Percentiles rank a stretch among this genome's conserved stretches.
Conservation (phyloP, 64 coral and sea anemone genomes). For the Stichodactyla mertensii region DNA sequence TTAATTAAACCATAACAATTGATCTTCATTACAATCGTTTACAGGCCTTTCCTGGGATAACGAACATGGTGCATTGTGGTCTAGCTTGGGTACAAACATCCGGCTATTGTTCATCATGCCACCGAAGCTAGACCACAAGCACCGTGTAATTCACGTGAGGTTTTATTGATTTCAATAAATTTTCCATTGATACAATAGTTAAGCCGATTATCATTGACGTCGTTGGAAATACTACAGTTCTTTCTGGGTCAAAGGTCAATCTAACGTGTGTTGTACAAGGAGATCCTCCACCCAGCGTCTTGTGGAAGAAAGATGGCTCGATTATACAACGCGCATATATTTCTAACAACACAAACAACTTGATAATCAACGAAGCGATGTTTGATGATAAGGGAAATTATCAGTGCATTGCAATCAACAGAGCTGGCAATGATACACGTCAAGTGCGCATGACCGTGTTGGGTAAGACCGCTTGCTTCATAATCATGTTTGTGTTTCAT, state of each 20-base stretch:
- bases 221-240: not conserved
- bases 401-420: constrained; percentile 2
- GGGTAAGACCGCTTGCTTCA: not conserved
- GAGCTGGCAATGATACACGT: constrained; percentile 8
- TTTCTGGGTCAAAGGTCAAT: not conserved
- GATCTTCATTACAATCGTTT: no score
- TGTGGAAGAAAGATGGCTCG: constrained; percentile 16
- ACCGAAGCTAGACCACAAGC: no score
- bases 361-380: not conserved
- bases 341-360: not conserved
- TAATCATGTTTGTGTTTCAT: not conserved
- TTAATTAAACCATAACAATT: no score
- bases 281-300: constrained; percentile 5
- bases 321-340: not conserved
- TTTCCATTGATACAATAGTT: not conserved
- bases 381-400: not conserved
- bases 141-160: no score
- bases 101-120: no score
- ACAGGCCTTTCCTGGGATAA: no score
- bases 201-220: not conserved
- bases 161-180: not conserved
- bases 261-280: constrained; percentile 16
- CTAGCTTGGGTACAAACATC: no score
- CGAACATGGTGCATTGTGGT: no score
- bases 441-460: not conserved